phyloP scores from a whole-genome alignment of 2,797 vertebrate species.

The Macrochelys suwanniensis region DNA sequence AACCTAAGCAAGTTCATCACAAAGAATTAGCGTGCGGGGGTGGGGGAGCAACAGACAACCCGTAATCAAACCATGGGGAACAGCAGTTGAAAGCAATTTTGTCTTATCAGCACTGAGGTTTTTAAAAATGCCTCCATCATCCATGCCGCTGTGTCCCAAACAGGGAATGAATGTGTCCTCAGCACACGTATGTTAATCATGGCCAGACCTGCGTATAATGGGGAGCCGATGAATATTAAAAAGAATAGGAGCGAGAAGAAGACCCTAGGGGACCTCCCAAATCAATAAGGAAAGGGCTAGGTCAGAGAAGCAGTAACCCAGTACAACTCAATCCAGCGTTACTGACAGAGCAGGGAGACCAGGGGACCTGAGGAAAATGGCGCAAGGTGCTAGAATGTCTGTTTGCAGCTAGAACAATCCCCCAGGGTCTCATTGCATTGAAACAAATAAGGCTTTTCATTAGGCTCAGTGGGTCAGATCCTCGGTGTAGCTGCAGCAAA shows the following conservation, averaged over 20 bases:
- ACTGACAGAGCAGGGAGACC: not conserved
- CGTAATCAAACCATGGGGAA: not conserved
- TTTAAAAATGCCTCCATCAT: not conserved
- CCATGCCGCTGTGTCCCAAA: too few relatives aligned
- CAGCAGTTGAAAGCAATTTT: not conserved
- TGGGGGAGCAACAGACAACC: not conserved
- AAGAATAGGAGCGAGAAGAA: not conserved
- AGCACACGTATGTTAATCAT: not conserved
- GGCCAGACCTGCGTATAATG: not conserved
- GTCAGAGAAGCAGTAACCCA: not conserved
- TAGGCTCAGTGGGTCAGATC: not conserved
- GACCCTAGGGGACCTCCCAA: accelerated
- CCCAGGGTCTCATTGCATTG: accelerated
- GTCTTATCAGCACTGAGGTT: not conserved
- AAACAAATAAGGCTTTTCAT: not conserved
- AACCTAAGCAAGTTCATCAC: not conserved
- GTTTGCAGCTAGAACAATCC: not conserved
- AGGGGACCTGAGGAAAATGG: not conserved
- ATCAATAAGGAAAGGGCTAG: not conserved
- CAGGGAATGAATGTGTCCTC: not conserved
- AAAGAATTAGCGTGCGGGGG: not conserved
- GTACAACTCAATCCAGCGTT: not conserved
- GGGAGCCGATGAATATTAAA: not conserved
- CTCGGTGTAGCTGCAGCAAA: not conserved
- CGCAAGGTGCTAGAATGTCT: not conserved